Conservation (phyloP, 2,797 vertebrate species). For the Hafferia zeledoni region DNA sequence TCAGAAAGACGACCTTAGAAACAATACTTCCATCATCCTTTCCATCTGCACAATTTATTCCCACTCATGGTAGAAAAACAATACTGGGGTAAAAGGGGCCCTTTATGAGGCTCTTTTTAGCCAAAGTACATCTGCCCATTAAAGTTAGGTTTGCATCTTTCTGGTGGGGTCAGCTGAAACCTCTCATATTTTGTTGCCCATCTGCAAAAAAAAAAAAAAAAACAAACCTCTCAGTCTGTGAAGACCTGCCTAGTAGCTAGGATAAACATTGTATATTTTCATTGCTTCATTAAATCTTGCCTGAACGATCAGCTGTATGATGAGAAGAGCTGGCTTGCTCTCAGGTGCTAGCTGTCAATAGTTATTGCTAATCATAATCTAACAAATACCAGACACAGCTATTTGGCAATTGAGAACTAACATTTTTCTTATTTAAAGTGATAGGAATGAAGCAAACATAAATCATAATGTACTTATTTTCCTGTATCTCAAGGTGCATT, state of each 20-base stretch:
- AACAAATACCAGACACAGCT: constrained; percentile 63
- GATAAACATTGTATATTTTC: not conserved
- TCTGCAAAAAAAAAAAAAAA: not conserved
- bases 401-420: constrained; percentile 45
- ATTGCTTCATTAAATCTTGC: constrained; percentile 51
- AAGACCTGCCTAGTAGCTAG: constrained; percentile 3
- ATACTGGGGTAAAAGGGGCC: not conserved
- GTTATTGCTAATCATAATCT: constrained; percentile 38
- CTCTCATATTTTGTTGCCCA: not conserved
- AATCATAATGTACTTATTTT: constrained; percentile 64
- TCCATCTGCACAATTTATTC: not conserved
- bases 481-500: constrained; percentile 7
- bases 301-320: constrained; percentile 26
- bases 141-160: not conserved
- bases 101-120: not conserved
- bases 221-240: not conserved
- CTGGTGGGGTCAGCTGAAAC: not conserved
- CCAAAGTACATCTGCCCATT: not conserved
- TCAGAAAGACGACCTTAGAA: not conserved
- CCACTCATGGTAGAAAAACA: not conserved
- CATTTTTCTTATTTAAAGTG: constrained; percentile 73
- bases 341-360: constrained; percentile 44
- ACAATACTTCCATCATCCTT: not conserved
- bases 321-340: constrained; percentile 29
- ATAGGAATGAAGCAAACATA: constrained; percentile 68